Base-by-base conservation (phyloP, 2,113 vertebrate species). In the Peucedramus taeniatus region DNA sequence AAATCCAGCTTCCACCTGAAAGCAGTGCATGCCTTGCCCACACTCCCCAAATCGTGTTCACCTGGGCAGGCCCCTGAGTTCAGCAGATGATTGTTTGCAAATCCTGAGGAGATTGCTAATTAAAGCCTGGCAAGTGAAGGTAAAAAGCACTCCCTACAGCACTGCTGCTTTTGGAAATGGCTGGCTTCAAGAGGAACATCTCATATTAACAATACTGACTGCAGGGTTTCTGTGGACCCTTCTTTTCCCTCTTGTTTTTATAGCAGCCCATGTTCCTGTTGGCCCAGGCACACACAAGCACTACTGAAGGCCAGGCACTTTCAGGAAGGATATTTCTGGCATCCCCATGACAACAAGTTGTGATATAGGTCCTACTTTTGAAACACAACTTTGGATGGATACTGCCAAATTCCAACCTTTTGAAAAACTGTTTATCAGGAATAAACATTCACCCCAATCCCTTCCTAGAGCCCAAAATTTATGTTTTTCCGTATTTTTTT, bases 251-350 rank as follows among this genome's bases (percentile, higher is more conserved):
- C 51, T 9, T 88, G 89, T 69, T 95, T 84, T 95, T 70, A 26
- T 3, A 80, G 50, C 72, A 51, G 93, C 33, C 90, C 93, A 11
- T 54, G 90, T 95, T 89, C 82, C 92, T 76, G 40, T 65, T 93
- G 89, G 80, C 45, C 89, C 87, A 18, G 91, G 92, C 95, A 94
- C 75, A 65, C 77, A 91, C 40, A 21, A 87, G 83, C 96, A 78
- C 82, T 17, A 23, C 81, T 54, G 80, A 87, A 16, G 27, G 82
- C 93, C 97, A 96, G 7, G 21, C 7, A 35, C 56, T 33, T 86
- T 74, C 94, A 93, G 87, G 89, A 97, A 96, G 59, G 93, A 45
- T 87, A 94, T 95, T 97, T 93, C 93, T 95, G 85, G 60, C 64
- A 86, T 74, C 81, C 82, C 95, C 93, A 65, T 68, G 74, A 89